Evolutionary conservation across 2,888 invertebrate genomes (phyloP).

Genomic region (Macrosiphum euphorbiae): DNA sequence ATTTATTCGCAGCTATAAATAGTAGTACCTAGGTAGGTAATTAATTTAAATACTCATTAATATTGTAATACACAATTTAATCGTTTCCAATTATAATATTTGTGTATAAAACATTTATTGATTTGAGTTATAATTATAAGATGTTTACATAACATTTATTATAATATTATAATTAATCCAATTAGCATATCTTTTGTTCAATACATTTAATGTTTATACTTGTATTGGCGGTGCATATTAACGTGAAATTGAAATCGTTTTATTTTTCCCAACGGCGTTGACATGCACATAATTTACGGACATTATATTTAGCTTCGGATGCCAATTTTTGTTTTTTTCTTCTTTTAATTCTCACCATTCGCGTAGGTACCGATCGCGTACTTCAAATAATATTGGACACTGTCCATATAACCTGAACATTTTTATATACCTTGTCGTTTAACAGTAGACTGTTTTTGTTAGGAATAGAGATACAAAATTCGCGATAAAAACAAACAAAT

Average conservation of each 20-base stretch:
- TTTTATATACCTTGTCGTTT: not conserved
- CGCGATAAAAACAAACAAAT: not conserved
- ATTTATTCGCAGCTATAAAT: not conserved
- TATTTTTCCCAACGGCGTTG: not conserved
- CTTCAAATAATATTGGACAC: conserved; percentile 11
- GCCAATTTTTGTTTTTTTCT: not conserved
- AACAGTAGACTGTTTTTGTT: not conserved
- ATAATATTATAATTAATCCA: not conserved
- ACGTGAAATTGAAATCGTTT: not conserved
- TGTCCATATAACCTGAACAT: not conserved
- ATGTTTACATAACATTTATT: not conserved
- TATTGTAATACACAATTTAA: not conserved
- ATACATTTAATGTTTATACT: not conserved
- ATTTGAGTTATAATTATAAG: not conserved
- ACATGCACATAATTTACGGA: not conserved
- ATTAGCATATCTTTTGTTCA: not conserved
- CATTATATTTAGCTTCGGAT: not conserved
- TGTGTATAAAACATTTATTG: not conserved
- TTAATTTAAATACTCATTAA: not conserved
- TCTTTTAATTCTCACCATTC: not conserved
- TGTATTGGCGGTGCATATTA: not conserved
- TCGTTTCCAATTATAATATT: not conserved
- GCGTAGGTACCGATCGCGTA: not conserved
- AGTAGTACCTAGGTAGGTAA: not conserved
- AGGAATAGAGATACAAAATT: not conserved